Evolutionary conservation across 1,140 invertebrate species (phyloP), one percentile per base, ranked within the genome.

Genomic region (Nephotettix cincticeps): DNA sequence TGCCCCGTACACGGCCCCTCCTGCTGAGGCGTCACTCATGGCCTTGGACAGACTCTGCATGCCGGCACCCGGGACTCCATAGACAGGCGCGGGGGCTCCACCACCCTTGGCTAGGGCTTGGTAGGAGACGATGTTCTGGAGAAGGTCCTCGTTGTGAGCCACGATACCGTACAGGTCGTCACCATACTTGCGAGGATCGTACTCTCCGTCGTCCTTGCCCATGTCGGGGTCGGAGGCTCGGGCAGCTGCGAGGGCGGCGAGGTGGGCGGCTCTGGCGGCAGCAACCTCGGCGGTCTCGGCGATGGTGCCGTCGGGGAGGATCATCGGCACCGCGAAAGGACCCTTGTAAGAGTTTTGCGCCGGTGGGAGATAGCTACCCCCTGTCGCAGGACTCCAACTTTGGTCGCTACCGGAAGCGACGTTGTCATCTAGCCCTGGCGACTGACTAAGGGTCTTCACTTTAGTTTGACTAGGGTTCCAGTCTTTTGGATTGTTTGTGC

Each of bases 301-400:
- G 64, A 88, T 84, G 54, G 84, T 83, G 58, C 86, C 86, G 73
- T 87, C 86, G 32, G 83, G 82, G 23, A 85, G 85, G 0, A 86
- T 29, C 19, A 27, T 29, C 17, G 58, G 40, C 2, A 30, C 29
- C 36, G 64, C 66, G 19, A 58, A 21, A 68, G 56, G n/a, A 25
- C 23, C 30, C 58, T 40, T 13, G 36, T 54, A 56, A 81, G 82
- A 17, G 77, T 75, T 0, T 81, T 80, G 47, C 61, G 25, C 25
- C 66, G 36, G 56, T 36, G 40, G 27, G 83, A 83, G 66, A 83
- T 81, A 0, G 78, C 81, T 0, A 80, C 80, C 74, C n/a, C n/a
- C n/a, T n/a, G n/a, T n/a, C 83, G 83, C 1, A 82, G 82, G 51
- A 81, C 78, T 1, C 80, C 80, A n/a, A 83, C 82, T 78, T 83